Conservation (phyloP, 2,113 vertebrate species). For the Oxyura jamaicensis region DNA sequence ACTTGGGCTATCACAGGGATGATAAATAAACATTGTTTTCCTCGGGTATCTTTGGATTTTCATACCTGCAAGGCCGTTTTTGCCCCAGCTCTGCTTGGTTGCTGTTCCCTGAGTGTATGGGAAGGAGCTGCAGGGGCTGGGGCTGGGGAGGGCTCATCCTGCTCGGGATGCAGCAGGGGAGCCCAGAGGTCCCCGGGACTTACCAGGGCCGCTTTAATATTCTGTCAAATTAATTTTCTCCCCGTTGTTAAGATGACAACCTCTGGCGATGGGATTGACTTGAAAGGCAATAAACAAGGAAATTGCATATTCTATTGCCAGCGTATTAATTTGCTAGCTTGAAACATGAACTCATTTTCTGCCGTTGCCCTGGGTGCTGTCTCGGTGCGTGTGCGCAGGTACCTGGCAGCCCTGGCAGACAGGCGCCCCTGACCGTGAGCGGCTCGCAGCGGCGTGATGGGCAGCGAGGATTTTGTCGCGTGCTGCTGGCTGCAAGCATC, state of each 20-base stretch:
- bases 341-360: slow-evolving; percentile 25
- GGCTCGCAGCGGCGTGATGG: background rate
- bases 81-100: accelerated
- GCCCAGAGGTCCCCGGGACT: background rate
- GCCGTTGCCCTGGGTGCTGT: background rate
- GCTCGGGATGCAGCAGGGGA: background rate
- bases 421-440: background rate
- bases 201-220: background rate
- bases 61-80: background rate
- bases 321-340: background rate
- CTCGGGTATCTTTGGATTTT: accelerated
- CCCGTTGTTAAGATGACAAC: slow-evolving; percentile 8
- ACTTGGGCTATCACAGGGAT: background rate
- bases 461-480: background rate
- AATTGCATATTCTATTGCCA: slow-evolving; percentile 20
- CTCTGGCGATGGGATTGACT: slow-evolving; percentile 14
- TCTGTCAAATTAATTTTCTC: slow-evolving; percentile 32
- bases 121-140: background rate
- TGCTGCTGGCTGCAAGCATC: background rate
- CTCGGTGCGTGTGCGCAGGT: background rate
- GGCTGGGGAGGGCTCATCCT: background rate
- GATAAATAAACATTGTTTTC: background rate
- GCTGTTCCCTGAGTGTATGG: background rate
- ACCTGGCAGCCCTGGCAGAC: background rate
- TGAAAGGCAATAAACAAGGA: slow-evolving; percentile 36